Evolutionary conservation across 2,797 vertebrate genomes (phyloP).

Genomic region (Sylvia borin): DNA sequence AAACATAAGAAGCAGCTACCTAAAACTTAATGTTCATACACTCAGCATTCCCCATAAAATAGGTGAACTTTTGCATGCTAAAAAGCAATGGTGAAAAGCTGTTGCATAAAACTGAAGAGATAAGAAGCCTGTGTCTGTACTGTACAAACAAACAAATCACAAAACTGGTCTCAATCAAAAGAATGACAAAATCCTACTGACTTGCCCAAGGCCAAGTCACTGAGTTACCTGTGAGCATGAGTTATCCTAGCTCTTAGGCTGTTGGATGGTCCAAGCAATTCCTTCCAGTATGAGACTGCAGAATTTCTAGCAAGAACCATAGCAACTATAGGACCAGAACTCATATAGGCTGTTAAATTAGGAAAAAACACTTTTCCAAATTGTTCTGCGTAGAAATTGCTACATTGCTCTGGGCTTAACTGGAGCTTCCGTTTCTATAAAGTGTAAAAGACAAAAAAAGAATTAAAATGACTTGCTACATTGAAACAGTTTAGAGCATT

Average conservation of each 20-base stretch:
- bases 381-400: slow-evolving; percentile 92
- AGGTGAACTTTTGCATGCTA: background rate
- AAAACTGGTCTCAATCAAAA: background rate
- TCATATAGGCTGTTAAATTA: slow-evolving; percentile 93
- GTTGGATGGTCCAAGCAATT: slow-evolving; percentile 88
- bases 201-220: background rate
- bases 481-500: background rate
- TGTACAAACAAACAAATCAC: background rate
- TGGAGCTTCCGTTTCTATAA: slow-evolving; percentile 86
- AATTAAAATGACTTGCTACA: background rate
- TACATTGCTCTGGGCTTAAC: slow-evolving; percentile 92
- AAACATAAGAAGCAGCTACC: background rate
- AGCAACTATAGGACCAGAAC: slow-evolving; percentile 89
- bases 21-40: background rate
- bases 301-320: slow-evolving; percentile 83
- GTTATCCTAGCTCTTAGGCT: slow-evolving; percentile 83
- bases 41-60: background rate
- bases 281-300: slow-evolving; percentile 88
- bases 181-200: background rate
- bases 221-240: slow-evolving; percentile 86
- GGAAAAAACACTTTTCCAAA: slow-evolving; percentile 91
- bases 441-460: background rate
- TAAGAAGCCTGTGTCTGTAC: background rate
- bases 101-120: background rate
- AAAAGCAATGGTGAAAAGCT: background rate